Evolutionary conservation across 1,140 invertebrate species (phyloP).

Genomic region (Elymnias hypermnestra): DNA sequence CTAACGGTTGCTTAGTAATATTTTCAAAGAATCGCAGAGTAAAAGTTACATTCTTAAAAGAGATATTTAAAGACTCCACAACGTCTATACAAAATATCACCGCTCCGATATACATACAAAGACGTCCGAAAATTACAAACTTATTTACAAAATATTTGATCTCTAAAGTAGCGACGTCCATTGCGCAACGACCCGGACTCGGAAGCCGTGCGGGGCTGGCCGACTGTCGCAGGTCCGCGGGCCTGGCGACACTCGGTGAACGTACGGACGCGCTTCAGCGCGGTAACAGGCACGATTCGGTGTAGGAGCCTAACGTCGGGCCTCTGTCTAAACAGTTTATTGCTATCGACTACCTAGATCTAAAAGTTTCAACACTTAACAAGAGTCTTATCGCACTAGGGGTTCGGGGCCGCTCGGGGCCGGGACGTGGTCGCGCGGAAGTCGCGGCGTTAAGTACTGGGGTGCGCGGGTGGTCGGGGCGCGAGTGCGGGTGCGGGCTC

Average conservation of each 20-base stretch:
- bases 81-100: constrained; percentile 66
- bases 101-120: constrained; percentile 61
- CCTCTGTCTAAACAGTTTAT: constrained; percentile 40
- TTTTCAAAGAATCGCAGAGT: constrained; percentile 36
- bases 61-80: constrained; percentile 27
- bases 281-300: constrained; percentile 47
- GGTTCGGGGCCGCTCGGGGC: constrained; percentile 30
- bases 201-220: constrained; percentile 24
- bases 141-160: constrained; percentile 58
- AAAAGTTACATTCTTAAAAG: constrained; percentile 50
- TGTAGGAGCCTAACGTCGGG: constrained; percentile 40
- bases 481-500: constrained; percentile 40
- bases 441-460: constrained; percentile 2
- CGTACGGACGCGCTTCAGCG: too few species aligned
- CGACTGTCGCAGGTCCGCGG: constrained; percentile 23
- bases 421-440: constrained; percentile 41
- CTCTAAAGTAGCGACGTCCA: constrained; percentile 42
- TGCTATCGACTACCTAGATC: constrained; percentile 56
- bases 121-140: constrained; percentile 38
- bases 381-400: constrained; percentile 33
- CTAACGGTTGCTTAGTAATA: constrained; percentile 33
- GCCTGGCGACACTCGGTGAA: too few species aligned
- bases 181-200: constrained; percentile 13
- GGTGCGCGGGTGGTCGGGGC: constrained; percentile 36
- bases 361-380: constrained; percentile 56